Evolutionary conservation across 2,888 invertebrate genomes (phyloP).

Genomic region (Congeria kusceri): DNA sequence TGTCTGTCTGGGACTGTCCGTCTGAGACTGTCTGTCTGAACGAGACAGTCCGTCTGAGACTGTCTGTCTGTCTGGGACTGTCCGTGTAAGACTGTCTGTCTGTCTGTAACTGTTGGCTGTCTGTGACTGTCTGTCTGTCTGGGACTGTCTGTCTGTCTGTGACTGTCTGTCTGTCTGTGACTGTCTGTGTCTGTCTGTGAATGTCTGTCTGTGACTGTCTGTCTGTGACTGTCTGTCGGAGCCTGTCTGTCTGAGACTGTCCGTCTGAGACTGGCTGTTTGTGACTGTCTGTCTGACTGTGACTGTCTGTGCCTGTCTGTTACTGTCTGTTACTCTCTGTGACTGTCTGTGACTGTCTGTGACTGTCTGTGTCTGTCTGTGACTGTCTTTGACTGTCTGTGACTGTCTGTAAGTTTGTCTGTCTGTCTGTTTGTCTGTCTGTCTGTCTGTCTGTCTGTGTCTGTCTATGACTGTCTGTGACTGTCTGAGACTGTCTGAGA

Average conservation of each 20-base stretch:
- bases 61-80: no score
- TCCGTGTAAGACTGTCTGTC: no score
- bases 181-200: constrained; percentile 13
- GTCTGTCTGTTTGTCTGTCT: no score
- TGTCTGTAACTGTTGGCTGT: no score
- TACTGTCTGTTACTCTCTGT: neutral
- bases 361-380: constrained; percentile 1
- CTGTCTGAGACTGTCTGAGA: neutral
- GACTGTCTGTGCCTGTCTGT: neutral
- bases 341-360: neutral
- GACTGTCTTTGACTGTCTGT: neutral
- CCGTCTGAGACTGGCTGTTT: neutral
- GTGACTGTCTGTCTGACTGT: constrained; percentile 3
- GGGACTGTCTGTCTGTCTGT: constrained; percentile 4
- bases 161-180: constrained; percentile 4
- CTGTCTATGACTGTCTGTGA: neutral
- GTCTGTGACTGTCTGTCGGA: no score
- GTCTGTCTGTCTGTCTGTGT: constrained; percentile 1
- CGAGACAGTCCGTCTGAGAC: no score
- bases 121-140: no score
- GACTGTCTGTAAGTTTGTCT: neutral
- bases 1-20: no score
- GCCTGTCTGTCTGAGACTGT: neutral
- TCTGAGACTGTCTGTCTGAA: no score
- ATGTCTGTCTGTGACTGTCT: no score